Conservation (phyloP, 2,888 invertebrate species). For the Hydropsyche betteni region DNA sequence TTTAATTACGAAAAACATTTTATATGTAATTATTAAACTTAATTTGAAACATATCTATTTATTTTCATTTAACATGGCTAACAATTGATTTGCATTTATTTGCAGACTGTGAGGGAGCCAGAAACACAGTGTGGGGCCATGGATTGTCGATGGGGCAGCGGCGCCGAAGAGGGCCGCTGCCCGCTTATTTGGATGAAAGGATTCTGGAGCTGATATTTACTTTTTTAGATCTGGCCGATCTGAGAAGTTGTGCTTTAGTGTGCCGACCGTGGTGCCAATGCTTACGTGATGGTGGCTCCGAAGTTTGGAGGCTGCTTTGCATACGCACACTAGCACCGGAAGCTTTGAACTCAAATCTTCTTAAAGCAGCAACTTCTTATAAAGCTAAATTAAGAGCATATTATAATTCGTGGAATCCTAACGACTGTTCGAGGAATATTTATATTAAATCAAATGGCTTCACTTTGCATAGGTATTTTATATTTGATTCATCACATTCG, state of each 20-base stretch:
- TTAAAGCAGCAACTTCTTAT: constrained; percentile 87
- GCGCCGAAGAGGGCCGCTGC: constrained; percentile 40
- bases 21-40: too few relatives aligned
- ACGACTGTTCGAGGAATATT: constrained; percentile 96
- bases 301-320: constrained; percentile 94
- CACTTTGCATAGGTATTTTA: constrained; percentile 82
- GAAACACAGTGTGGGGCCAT: constrained; percentile 38
- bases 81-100: neutral
- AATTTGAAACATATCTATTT: too few relatives aligned
- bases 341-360: constrained; percentile 86
- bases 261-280: constrained; percentile 94
- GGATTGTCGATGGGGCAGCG: constrained; percentile 39
- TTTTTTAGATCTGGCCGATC: constrained; percentile 85
- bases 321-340: constrained; percentile 85
- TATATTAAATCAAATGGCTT: constrained; percentile 97
- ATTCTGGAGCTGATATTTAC: constrained; percentile 92
- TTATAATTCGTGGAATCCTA: constrained; percentile 96
- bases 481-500: too few relatives aligned
- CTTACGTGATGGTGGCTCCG: constrained; percentile 91
- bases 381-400: constrained; percentile 94
- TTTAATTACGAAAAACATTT: too few relatives aligned
- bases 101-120: too few relatives aligned
- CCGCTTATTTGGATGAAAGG: constrained; percentile 71
- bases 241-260: constrained; percentile 88
- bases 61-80: neutral